These are phyloP conservation scores for Cryptomyrus ogoouensis DNA, from an alignment of 2,113 vertebrate genomes.

Conservation along the genomic window DNA sequence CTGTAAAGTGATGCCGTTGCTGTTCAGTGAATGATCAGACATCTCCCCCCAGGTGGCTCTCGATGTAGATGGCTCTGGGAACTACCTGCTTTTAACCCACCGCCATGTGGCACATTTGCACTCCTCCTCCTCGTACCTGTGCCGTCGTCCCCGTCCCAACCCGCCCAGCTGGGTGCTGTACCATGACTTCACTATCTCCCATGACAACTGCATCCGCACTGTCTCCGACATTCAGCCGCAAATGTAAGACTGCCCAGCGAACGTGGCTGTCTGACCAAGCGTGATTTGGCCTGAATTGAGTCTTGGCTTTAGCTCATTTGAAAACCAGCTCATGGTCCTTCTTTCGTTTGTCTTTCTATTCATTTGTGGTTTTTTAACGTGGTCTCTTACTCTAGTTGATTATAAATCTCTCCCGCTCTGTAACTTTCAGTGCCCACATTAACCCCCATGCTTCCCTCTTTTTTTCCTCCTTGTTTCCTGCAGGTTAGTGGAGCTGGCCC, in stretches of 20 bases:
- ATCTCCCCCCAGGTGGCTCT: constrained; percentile 40
- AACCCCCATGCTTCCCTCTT: neutral
- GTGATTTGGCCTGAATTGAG: neutral
- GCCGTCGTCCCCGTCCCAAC: constrained; percentile 50
- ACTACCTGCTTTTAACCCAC: constrained; percentile 78
- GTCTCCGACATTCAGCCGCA: constrained; percentile 81
- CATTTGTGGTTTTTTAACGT: neutral
- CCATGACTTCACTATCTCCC: constrained; percentile 76
- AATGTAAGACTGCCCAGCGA: constrained; percentile 65
- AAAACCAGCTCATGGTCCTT: neutral
- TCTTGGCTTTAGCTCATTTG: neutral
- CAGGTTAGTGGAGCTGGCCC: constrained; percentile 84
- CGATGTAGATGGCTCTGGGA: constrained; percentile 75
- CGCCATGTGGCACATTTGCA: constrained; percentile 78
- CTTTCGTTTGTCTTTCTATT: neutral
- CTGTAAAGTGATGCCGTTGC: neutral
- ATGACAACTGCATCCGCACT: constrained; percentile 76
- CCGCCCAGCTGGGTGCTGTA: constrained; percentile 77
- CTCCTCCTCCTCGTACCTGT: constrained; percentile 60
- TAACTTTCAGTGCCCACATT: neutral
- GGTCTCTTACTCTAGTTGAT: neutral
- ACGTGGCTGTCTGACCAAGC: neutral
- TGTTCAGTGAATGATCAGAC: neutral
- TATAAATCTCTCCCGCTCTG: neutral
- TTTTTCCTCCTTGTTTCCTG: neutral